These are phyloP conservation scores for Anarrhichthys ocellatus DNA, from an alignment of 2,113 vertebrate species.

Conservation along the genomic window DNA sequence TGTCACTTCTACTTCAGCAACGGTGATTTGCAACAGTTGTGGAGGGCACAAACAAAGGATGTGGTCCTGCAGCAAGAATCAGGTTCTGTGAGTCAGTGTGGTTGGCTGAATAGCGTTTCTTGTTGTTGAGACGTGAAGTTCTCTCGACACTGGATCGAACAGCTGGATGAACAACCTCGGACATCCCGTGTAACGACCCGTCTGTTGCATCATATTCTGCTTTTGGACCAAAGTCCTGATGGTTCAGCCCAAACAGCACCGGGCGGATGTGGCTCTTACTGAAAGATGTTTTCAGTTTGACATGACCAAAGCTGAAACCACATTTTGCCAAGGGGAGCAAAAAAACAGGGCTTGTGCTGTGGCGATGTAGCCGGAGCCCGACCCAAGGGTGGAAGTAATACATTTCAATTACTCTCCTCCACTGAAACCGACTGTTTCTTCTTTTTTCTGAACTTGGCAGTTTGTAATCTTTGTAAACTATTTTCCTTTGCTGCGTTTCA, in stretches of 20 bases:
- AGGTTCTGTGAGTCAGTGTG: background rate
- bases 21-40: background rate
- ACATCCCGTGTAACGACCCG: conserved; percentile 24
- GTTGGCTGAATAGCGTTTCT: background rate
- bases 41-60: background rate
- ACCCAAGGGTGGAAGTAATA: conserved; percentile 63
- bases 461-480: conserved; percentile 39
- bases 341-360: conserved; percentile 53
- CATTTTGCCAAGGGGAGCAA: conserved; percentile 58
- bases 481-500: conserved; percentile 47
- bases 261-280: conserved; percentile 66
- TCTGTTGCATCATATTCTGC: too few relatives aligned
- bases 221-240: conserved; percentile 11
- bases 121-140: background rate
- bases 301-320: conserved; percentile 65
- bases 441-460: conserved; percentile 21
- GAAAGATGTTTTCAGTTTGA: conserved; percentile 60
- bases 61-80: background rate
- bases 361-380: conserved; percentile 32
- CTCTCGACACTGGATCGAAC: background rate
- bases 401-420: conserved; percentile 50
- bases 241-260: conserved; percentile 25
- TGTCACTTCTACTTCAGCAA: too few relatives aligned
- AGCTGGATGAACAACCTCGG: background rate
- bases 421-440: conserved; percentile 30